A percentile compares a stretch with the other conserved stretches of the same genome.
These are phyloP conservation scores for Lytechinus variegatus DNA, from an alignment of 35 echinoderm and acorn worm genomes.

Conservation along the genomic window DNA sequence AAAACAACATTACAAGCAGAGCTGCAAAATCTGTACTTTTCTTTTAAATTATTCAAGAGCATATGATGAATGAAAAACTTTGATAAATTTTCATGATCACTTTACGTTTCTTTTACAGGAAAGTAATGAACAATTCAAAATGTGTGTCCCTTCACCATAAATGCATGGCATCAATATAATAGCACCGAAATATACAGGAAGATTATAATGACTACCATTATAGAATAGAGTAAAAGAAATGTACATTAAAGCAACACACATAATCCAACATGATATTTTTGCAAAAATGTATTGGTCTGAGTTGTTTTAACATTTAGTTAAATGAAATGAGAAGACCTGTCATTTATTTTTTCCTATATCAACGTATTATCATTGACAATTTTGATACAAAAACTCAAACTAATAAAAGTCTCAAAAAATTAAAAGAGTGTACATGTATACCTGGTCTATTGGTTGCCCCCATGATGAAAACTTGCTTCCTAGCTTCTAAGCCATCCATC, in stretches of 20 bases:
- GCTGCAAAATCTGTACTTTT: too few species aligned
- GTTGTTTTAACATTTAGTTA: not conserved
- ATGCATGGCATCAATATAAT: too few species aligned
- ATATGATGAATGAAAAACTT: too few species aligned
- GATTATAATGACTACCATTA: too few species aligned
- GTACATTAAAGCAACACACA: too few species aligned
- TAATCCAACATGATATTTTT: not conserved
- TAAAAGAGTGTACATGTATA: slow-evolving; percentile 50
- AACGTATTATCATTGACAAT: not conserved
- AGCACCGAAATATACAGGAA: too few species aligned
- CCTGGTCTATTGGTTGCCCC: slow-evolving; percentile 99
- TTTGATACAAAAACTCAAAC: not conserved
- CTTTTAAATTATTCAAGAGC: too few species aligned
- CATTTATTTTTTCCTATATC: too few species aligned
- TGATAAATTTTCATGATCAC: too few species aligned
- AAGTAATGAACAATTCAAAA: too few species aligned
- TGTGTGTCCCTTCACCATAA: too few species aligned
- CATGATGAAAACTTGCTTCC: slow-evolving; percentile 98
- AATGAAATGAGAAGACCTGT: not conserved
- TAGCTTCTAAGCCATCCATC: slow-evolving; percentile 96
- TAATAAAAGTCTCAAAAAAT: not conserved
- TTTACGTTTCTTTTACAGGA: too few species aligned
- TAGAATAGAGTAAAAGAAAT: not conserved
- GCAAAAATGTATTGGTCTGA: not conserved
- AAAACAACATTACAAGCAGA: not conserved